Conservation (phyloP, 2,113 vertebrate genomes). For the Actenoides lindsayi region DNA sequence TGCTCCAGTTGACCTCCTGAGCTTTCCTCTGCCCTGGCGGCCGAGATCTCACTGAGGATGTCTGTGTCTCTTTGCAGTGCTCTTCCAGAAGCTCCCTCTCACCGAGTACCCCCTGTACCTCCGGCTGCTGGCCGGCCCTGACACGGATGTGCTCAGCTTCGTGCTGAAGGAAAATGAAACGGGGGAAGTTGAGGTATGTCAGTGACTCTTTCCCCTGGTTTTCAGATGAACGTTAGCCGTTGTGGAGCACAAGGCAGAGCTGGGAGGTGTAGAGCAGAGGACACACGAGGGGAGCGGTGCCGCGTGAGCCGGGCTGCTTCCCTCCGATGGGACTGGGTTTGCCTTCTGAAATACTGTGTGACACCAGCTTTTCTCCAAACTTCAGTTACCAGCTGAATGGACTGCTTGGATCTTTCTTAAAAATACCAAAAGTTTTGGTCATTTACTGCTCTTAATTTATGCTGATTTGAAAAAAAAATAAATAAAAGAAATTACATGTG, state of each 20-base stretch:
- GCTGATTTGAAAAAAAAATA: background rate
- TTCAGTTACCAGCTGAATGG: background rate
- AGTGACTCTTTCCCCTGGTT: background rate
- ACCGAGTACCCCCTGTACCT: constrained; percentile 88
- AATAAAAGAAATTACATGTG: background rate
- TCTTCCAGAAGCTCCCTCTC: constrained; percentile 91
- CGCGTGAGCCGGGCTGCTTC: background rate
- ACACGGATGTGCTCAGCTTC: constrained; percentile 87
- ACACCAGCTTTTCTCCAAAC: background rate
- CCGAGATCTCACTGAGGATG: background rate
- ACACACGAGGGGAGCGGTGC: background rate
- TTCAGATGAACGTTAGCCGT: fast-evolving
- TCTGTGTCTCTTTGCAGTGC: constrained; percentile 75
- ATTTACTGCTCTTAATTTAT: background rate
- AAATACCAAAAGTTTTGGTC: background rate
- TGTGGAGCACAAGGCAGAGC: background rate
- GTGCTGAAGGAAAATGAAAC: constrained; percentile 96
- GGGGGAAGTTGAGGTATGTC: constrained; percentile 91
- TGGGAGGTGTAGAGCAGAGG: background rate
- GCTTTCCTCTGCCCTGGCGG: background rate
- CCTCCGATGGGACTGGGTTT: background rate
- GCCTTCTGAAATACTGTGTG: background rate
- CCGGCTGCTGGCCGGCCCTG: constrained; percentile 88
- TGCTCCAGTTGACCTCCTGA: background rate
- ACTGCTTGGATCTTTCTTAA: background rate